Evolutionary conservation across 2,888 invertebrate species (phyloP).

Genomic region (Tenthredo mesomela): DNA sequence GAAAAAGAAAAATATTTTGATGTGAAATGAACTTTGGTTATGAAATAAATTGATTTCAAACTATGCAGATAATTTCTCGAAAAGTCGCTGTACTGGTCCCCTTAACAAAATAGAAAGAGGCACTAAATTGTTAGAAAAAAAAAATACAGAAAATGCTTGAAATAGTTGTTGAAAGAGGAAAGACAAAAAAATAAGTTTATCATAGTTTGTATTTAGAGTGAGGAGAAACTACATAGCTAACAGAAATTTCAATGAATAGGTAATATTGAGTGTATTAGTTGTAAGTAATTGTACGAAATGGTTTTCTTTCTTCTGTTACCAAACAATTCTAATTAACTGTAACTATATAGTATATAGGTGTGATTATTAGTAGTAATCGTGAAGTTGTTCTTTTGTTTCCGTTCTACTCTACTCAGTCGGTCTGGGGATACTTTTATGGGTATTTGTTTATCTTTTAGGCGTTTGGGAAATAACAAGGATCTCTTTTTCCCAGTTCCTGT

Average conservation of each 20-base stretch:
- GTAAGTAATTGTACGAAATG: background rate
- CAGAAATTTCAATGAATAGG: background rate
- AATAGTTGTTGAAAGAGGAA: background rate
- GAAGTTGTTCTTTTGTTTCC: background rate
- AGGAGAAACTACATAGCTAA: too few relatives aligned
- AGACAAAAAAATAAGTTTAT: background rate
- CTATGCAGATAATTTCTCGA: too few relatives aligned
- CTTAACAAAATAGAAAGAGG: background rate
- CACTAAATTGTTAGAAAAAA: background rate
- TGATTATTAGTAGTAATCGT: background rate
- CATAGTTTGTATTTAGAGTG: too few relatives aligned
- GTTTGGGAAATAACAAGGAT: constrained; percentile 37
- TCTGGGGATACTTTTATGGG: background rate
- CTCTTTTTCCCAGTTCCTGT: background rate
- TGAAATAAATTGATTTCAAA: too few relatives aligned
- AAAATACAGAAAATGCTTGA: background rate
- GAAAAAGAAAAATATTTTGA: too few relatives aligned
- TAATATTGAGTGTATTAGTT: background rate
- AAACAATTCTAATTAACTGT: background rate
- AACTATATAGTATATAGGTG: background rate
- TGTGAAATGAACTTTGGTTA: too few relatives aligned
- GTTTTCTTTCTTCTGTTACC: background rate
- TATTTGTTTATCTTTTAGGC: constrained; percentile 27
- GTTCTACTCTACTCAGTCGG: background rate
- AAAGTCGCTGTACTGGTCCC: too few relatives aligned